A percentile compares a stretch with the other conserved stretches of the same genome.
Evolutionary conservation across 1,140 invertebrate species (phyloP).

Genomic region (Nasonia vitripennis): DNA sequence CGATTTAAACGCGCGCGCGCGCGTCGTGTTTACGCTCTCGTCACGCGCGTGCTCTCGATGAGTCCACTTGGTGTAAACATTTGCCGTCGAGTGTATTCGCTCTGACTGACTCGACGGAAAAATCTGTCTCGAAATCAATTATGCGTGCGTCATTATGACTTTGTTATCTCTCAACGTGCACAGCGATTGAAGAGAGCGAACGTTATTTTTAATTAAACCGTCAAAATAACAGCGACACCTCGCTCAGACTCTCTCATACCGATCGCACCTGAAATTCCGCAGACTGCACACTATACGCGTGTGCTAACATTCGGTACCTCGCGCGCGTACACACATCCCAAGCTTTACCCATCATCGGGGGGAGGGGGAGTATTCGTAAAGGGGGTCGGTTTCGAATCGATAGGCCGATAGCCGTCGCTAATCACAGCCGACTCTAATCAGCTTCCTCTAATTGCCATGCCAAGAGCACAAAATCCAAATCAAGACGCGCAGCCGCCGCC

Average conservation of each 20-base stretch:
- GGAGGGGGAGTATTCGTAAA: too few species aligned
- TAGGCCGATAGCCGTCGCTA: constrained; percentile 37
- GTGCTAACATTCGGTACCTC: not conserved
- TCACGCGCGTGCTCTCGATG: constrained; percentile 18
- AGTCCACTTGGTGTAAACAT: constrained; percentile 43
- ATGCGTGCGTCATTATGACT: constrained; percentile 9
- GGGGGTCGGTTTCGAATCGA: constrained; percentile 17
- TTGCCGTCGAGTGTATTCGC: constrained; percentile 27
- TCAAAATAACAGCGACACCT: not conserved
- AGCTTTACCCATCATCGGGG: too few species aligned
- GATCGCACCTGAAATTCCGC: constrained; percentile 21
- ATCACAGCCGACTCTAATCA: constrained; percentile 47
- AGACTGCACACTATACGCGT: too few species aligned
- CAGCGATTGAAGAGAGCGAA: not conserved
- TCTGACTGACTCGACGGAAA: not conserved
- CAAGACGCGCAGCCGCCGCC: constrained; percentile 21
- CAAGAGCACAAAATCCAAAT: constrained; percentile 47
- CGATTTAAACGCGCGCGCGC: not conserved
- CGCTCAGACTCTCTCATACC: not conserved
- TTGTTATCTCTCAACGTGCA: not conserved
- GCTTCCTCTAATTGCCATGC: constrained; percentile 41
- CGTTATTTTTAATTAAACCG: not conserved
- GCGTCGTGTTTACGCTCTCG: not conserved
- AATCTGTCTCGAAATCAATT: constrained; percentile 38
- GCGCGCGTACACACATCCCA: too few species aligned